Conservation (phyloP, 2,113 vertebrate genomes). For the Echinops telfairi region DNA sequence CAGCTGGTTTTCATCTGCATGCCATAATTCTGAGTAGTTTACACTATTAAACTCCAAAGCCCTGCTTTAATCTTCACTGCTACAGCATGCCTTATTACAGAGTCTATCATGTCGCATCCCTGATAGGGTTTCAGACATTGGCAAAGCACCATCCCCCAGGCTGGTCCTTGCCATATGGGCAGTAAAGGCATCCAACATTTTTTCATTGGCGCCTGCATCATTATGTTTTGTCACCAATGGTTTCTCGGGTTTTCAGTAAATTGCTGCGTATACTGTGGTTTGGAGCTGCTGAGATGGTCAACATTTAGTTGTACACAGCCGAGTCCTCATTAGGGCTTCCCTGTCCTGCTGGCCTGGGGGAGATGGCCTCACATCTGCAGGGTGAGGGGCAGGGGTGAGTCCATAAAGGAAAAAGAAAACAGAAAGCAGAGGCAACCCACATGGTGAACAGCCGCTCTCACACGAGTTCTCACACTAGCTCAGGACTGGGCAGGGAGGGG, state of each 20-base stretch:
- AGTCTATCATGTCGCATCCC: constrained; percentile 87
- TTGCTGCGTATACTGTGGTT: constrained; percentile 86
- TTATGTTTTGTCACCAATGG: constrained; percentile 89
- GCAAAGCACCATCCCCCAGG: constrained; percentile 85
- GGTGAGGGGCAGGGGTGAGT: neutral
- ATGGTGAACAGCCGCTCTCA: neutral
- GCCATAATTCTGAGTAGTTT: constrained; percentile 89
- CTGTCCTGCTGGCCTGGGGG: constrained; percentile 59
- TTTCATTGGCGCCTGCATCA: constrained; percentile 88
- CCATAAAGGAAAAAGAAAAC: constrained; percentile 74
- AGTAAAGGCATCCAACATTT: constrained; percentile 88
- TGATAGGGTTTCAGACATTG: constrained; percentile 86
- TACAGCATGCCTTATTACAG: constrained; percentile 86
- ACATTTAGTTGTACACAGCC: constrained; percentile 81
- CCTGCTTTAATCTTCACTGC: constrained; percentile 88
- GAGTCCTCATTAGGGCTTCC: constrained; percentile 82
- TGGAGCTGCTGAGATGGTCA: constrained; percentile 82
- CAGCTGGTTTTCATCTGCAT: constrained; percentile 89
- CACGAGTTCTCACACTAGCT: neutral
- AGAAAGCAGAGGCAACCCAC: constrained; percentile 53
- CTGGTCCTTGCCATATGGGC: constrained; percentile 84
- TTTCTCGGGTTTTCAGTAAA: constrained; percentile 88
- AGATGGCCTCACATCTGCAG: constrained; percentile 84
- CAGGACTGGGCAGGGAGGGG: constrained; percentile 2
- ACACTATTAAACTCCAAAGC: constrained; percentile 87